phyloP scores from a whole-genome alignment of 2,797 vertebrate genomes.

The Lepidocolaptes lacrymiger region DNA sequence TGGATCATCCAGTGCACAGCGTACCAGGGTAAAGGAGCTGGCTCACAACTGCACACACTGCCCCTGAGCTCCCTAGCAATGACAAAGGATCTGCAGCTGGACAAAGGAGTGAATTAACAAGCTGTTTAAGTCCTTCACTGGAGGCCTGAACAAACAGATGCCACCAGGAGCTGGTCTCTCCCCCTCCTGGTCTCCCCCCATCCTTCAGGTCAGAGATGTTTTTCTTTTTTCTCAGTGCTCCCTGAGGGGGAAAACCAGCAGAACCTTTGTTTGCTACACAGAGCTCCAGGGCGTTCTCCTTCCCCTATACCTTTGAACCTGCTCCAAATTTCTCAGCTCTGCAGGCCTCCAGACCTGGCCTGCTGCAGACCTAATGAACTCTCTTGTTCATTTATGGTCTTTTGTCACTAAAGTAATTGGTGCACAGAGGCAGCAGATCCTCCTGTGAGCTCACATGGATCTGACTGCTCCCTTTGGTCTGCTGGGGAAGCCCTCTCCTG shows the following conservation, averaged over 20 bases:
- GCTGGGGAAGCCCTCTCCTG: not conserved
- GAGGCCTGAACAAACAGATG: conserved; percentile 11
- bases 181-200: not conserved
- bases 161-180: not conserved
- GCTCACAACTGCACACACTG: not conserved
- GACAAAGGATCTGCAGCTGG: conserved; percentile 7
- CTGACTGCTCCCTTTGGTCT: not conserved
- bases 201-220: not conserved
- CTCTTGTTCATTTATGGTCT: conserved; percentile 52
- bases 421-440: not conserved
- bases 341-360: not conserved
- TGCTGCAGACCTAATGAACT: conserved; percentile 41
- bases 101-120: not conserved
- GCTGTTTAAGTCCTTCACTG: not conserved
- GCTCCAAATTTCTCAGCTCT: conserved; percentile 24
- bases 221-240: not conserved
- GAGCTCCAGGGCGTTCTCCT: not conserved
- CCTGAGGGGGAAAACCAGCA: not conserved
- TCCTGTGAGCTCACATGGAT: not conserved
- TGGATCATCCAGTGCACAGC: not conserved
- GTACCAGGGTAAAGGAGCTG: not conserved
- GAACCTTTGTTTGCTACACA: conserved; percentile 11
- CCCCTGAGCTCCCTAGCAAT: not conserved
- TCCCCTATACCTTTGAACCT: not conserved
- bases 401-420: conserved; percentile 45